Conservation (phyloP, 2,888 invertebrate genomes). For the Mystacides longicornis region DNA sequence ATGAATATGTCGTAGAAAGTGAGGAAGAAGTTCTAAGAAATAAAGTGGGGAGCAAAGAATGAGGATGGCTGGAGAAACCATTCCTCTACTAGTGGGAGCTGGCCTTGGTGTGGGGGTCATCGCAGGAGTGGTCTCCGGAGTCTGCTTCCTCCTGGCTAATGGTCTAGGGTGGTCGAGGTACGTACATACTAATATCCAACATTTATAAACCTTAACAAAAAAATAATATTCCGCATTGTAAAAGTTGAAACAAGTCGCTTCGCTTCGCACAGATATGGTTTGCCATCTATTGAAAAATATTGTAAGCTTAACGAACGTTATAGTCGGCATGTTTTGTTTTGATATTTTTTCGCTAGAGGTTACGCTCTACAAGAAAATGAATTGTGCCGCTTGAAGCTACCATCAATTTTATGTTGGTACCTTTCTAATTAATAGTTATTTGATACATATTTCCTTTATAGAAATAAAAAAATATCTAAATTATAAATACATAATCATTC, state of each 20-base stretch:
- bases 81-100: conserved; percentile 48
- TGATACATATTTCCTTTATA: too few relatives aligned
- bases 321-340: neutral
- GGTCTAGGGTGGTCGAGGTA: conserved; percentile 49
- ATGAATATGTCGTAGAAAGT: too few relatives aligned
- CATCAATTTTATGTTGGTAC: too few relatives aligned
- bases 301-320: neutral
- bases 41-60: too few relatives aligned
- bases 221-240: neutral
- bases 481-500: too few relatives aligned
- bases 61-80: conserved; percentile 47
- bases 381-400: too few relatives aligned
- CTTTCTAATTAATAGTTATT: too few relatives aligned
- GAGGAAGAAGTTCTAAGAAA: too few relatives aligned
- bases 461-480: too few relatives aligned
- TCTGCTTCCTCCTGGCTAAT: conserved; percentile 55
- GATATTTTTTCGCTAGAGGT: neutral
- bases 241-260: too few relatives aligned
- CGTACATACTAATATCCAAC: conserved; percentile 33
- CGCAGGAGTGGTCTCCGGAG: conserved; percentile 62
- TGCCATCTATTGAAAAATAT: neutral
- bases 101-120: conserved; percentile 57
- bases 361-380: too few relatives aligned
- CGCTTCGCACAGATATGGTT: too few relatives aligned
- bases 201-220: neutral